Evolutionary conservation across 2,113 vertebrate species (phyloP), one percentile per base, ranked within the genome.

Genomic region (Colossoma macropomum): DNA sequence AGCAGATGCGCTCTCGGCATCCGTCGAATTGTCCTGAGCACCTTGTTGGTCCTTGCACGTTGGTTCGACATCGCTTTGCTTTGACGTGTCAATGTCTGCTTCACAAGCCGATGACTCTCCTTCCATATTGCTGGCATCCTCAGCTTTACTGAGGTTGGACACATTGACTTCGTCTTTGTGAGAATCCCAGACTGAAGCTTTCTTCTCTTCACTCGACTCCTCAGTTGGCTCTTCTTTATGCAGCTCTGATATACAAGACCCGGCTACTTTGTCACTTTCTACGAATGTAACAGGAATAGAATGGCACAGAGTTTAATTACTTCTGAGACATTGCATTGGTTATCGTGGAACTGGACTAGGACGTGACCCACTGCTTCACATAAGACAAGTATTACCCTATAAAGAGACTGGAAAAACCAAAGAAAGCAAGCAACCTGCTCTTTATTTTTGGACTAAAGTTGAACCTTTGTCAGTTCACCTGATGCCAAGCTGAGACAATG

Each of bases 221-320:
- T 96, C 96, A 91, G 89, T 93, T 89, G 75, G 89, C 86, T 98
- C 97, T 96, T 98, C 97, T 91, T 96, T 97, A 96, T 96, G 96
- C 87, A 94, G 94, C 94, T 98, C 97, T 97, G 97, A 97, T 95
- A 97, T 97, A 99, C 97, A 98, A 98, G 96, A 97, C 97, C 96
- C 97, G 95, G 97, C 97, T 97, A 99, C 97, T 98, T 97, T 99
- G 95, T 98, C 97, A 98, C 97, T 97, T 98, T 98, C 98, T 99
- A 98, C 96, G 97, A 97, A 98, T 97, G 96, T 97, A 97, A 97
- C 96, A 97, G 97, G 98, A 99, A 99, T 98, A 99, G 96, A 99
- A 99, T 97, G 97, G 97, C 97, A 99, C 96, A 98, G 95, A 96
- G 95, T 99, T 99, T 99, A 99, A 99, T 99, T 94, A 99, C 97